Conservation (phyloP, 2,888 invertebrate genomes). For the Scrobipalpa costella region DNA sequence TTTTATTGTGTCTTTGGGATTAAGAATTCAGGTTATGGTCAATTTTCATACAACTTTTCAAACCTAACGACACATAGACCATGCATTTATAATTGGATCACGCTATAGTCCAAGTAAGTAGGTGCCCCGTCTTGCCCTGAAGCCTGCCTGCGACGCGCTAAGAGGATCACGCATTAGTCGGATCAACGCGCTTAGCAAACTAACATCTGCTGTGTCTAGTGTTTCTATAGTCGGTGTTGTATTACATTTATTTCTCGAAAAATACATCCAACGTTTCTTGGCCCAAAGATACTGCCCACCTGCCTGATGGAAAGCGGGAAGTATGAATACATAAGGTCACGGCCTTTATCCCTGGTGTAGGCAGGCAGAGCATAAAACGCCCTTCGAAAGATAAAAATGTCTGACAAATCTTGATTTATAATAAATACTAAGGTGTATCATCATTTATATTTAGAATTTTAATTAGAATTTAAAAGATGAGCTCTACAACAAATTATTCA, state of each 20-base stretch:
- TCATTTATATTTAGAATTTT: neutral
- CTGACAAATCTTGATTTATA: too few relatives aligned
- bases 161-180: constrained; percentile 11
- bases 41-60: neutral
- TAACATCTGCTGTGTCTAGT: neutral
- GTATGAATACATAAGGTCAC: too few relatives aligned
- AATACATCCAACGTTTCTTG: too few relatives aligned
- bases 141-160: constrained; percentile 11
- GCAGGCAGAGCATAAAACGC: too few relatives aligned
- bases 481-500: neutral
- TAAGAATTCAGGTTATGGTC: neutral
- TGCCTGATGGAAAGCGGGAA: too few relatives aligned
- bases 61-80: neutral
- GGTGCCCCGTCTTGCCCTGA: constrained; percentile 7
- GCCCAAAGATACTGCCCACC: too few relatives aligned
- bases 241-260: neutral
- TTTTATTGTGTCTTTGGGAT: too few relatives aligned
- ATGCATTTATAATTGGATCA: neutral
- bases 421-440: too few relatives aligned
- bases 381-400: too few relatives aligned
- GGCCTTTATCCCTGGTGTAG: too few relatives aligned
- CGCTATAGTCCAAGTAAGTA: neutral
- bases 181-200: constrained; percentile 9
- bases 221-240: neutral
- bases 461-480: neutral